phyloP scores from a whole-genome alignment of 2,797 vertebrate genomes.

The Trachops cirrhosus region DNA sequence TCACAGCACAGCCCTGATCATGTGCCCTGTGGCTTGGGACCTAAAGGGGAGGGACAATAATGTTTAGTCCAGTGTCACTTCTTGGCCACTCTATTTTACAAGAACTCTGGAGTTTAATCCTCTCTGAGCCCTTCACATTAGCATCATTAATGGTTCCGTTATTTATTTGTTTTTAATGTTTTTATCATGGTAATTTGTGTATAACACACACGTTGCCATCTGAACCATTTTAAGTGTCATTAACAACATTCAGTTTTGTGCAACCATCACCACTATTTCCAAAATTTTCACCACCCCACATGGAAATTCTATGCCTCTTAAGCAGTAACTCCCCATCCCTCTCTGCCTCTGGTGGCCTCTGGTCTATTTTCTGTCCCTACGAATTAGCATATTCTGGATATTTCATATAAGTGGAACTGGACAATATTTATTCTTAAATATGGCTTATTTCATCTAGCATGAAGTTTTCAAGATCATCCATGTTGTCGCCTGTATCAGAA shows the following conservation, averaged over 20 bases:
- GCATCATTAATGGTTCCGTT: neutral
- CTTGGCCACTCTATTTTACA: rapidly evolving
- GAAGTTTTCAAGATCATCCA: neutral
- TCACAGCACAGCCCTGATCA: rapidly evolving
- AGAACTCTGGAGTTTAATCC: neutral
- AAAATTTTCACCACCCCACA: neutral
- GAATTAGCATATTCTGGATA: neutral
- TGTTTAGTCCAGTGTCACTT: neutral
- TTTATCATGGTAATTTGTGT: neutral
- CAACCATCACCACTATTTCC: neutral
- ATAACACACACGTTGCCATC: neutral
- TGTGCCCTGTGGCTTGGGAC: rapidly evolving
- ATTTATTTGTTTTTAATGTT: neutral
- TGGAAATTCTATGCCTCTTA: rapidly evolving
- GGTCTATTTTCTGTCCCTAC: neutral
- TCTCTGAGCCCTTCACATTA: rapidly evolving
- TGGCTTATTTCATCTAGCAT: neutral
- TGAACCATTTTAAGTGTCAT: neutral
- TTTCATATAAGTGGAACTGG: rapidly evolving
- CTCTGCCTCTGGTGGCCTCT: no score
- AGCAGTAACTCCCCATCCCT: rapidly evolving
- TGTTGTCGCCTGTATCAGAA: neutral
- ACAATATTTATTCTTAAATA: neutral
- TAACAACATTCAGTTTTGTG: neutral
- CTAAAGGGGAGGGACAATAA: rapidly evolving